Conservation (phyloP, 2,113 vertebrate species). For the Seriola dumerili region DNA sequence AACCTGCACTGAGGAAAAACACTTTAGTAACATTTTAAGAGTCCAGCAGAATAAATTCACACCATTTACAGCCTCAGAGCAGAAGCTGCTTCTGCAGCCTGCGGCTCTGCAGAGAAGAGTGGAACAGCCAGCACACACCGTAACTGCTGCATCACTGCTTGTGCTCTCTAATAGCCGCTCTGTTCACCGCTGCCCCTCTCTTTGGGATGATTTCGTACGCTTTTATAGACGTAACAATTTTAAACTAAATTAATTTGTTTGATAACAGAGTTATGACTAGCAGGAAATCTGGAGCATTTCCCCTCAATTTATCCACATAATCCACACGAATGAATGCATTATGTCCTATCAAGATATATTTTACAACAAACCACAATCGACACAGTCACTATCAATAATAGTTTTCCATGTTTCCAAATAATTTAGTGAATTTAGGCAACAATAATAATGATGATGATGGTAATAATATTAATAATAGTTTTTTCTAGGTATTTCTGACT, state of each 20-base stretch:
- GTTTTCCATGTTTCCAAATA: background rate
- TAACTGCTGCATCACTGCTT: background rate
- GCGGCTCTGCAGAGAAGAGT: slow-evolving; percentile 19
- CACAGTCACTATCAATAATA: background rate
- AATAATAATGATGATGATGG: background rate
- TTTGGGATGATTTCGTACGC: background rate
- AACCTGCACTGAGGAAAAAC: slow-evolving; percentile 41
- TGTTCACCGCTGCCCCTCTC: background rate
- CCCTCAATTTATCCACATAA: background rate
- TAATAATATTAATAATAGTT: too few species aligned
- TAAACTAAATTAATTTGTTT: background rate
- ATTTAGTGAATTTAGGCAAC: background rate
- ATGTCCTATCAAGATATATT: background rate
- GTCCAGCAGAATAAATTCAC: slow-evolving; percentile 67
- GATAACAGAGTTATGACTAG: background rate
- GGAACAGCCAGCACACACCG: background rate
- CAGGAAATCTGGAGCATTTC: background rate
- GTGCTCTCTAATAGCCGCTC: background rate
- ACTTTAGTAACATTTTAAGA: slow-evolving; percentile 64
- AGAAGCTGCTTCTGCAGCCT: slow-evolving; percentile 24
- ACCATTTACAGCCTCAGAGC: slow-evolving; percentile 64
- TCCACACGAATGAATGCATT: too few species aligned
- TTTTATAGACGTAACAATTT: background rate
- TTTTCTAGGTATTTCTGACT: background rate
- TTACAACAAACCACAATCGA: background rate